These are phyloP conservation scores for Callopanchax toddi DNA, from an alignment of 2,113 vertebrate genomes.

Conservation along the genomic window DNA sequence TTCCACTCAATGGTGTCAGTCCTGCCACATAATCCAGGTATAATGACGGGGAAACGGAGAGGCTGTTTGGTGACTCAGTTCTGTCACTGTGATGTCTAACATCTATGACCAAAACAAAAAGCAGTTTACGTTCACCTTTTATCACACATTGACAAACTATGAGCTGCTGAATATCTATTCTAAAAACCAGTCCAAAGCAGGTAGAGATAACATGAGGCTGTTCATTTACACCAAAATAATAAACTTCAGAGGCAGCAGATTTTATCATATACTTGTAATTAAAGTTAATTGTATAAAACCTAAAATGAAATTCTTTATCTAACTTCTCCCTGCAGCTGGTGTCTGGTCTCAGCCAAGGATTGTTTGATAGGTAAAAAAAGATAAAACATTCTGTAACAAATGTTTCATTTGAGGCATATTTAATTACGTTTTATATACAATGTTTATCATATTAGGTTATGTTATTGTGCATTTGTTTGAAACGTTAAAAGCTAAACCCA, in stretches of 20 bases:
- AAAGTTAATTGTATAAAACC: neutral
- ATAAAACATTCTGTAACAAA: neutral
- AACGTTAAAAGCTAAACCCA: neutral
- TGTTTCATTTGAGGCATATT: neutral
- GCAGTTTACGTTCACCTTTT: neutral
- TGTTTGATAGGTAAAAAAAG: neutral
- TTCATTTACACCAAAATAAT: neutral
- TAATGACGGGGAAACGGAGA: no score
- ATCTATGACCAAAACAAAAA: neutral
- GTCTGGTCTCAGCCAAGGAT: constrained; percentile 8
- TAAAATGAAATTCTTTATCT: constrained; percentile 1
- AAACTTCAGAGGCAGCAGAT: neutral
- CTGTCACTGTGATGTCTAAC: no score
- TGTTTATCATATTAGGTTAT: constrained; percentile 2
- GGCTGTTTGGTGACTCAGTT: neutral
- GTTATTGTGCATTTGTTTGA: neutral
- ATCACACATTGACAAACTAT: no score
- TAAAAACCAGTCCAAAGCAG: neutral
- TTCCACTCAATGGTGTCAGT: neutral
- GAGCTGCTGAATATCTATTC: no score
- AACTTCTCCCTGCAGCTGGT: constrained; percentile 22
- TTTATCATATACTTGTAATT: constrained; percentile 13
- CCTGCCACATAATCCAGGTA: neutral
- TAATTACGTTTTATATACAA: neutral
- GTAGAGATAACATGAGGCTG: neutral